Evolutionary conservation across 2,113 vertebrate species (phyloP).

Genomic region (Petroica traversi): DNA sequence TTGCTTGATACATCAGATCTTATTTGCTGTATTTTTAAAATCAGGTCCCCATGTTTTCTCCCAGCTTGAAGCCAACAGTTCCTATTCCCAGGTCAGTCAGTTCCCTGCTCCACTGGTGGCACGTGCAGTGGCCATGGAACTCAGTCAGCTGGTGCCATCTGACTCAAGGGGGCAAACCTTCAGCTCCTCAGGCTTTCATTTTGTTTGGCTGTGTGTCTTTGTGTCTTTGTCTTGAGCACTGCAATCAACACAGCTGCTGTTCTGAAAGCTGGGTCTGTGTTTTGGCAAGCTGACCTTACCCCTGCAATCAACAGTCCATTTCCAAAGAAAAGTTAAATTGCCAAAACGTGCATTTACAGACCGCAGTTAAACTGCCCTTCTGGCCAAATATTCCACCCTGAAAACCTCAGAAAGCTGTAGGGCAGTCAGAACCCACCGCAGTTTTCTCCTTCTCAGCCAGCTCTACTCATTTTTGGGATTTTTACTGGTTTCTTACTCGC

Average conservation of each 20-base stretch:
- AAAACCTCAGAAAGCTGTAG: background rate
- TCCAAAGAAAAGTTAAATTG: background rate
- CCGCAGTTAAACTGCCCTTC: background rate
- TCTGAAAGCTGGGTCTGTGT: background rate
- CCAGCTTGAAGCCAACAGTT: background rate
- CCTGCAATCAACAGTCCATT: background rate
- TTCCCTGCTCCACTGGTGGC: background rate
- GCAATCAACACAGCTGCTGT: background rate
- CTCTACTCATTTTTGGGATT: background rate
- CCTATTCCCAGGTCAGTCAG: background rate
- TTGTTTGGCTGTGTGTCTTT: background rate
- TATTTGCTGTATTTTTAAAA: background rate
- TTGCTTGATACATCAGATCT: background rate
- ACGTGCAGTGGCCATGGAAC: fast-evolving
- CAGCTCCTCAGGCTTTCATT: background rate
- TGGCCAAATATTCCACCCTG: background rate
- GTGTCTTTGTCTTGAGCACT: background rate
- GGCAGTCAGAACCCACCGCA: background rate
- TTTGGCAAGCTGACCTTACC: background rate
- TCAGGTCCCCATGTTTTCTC: background rate
- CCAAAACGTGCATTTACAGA: background rate
- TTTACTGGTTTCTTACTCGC: slow-evolving; percentile 1
- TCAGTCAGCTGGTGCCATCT: background rate
- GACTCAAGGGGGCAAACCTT: background rate
- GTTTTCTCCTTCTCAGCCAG: background rate